Conservation (phyloP, 2,888 invertebrate genomes). For the Amphipyra berbera region DNA sequence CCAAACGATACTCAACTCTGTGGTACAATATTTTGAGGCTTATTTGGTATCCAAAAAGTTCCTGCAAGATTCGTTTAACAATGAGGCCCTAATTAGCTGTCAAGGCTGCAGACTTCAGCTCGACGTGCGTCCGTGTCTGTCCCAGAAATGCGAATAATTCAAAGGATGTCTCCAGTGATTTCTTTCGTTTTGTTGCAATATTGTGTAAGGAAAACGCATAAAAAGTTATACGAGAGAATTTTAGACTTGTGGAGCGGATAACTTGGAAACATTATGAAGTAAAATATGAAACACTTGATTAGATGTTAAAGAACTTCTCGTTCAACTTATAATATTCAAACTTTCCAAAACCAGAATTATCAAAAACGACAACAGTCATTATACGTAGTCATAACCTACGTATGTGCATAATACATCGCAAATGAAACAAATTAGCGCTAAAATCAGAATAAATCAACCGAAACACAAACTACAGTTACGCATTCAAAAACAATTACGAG, state of each 20-base stretch:
- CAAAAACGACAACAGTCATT: not conserved
- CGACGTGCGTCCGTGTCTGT: constrained; percentile 77
- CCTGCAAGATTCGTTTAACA: constrained; percentile 86
- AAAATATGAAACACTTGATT: too few relatives aligned
- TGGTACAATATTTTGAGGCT: constrained; percentile 57
- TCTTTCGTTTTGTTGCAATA: constrained; percentile 83
- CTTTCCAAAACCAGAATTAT: not conserved
- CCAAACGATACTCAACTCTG: constrained; percentile 71
- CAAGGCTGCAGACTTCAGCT: constrained; percentile 81
- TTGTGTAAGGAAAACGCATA: constrained; percentile 67
- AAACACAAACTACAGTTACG: constrained; percentile 80
- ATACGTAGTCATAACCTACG: not conserved
- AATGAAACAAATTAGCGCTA: constrained; percentile 52
- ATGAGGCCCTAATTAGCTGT: constrained; percentile 89
- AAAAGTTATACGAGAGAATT: constrained; percentile 7
- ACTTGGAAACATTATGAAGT: not conserved
- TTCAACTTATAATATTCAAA: not conserved
- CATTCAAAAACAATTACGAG: constrained; percentile 89
- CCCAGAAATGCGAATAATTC: constrained; percentile 87
- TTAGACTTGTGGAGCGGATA: not conserved
- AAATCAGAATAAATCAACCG: constrained; percentile 82
- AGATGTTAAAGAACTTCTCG: too few relatives aligned
- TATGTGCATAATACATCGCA: constrained; percentile 36
- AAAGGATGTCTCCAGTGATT: constrained; percentile 85
- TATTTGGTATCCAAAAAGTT: constrained; percentile 61